Conservation (phyloP, 1,140 invertebrate species). For the Argopecten irradians region DNA sequence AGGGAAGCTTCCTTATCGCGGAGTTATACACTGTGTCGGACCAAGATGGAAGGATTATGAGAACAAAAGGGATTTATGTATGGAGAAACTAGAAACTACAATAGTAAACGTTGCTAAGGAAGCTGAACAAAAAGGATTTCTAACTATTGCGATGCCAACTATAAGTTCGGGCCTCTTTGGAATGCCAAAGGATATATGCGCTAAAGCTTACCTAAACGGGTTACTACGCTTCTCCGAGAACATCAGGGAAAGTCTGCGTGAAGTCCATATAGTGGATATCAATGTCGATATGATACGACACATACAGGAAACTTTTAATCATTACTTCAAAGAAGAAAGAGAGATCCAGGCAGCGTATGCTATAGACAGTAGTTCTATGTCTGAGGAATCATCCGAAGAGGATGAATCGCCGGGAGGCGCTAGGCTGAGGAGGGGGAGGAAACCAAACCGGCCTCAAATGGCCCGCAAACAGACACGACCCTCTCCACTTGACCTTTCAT, state of each 20-base stretch:
- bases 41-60: constrained; percentile 45
- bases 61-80: constrained; percentile 27
- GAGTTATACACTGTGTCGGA: constrained; percentile 56
- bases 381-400: no score
- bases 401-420: background rate
- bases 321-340: no score
- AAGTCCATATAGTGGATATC: no score
- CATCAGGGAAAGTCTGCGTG: no score
- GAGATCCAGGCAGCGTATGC: no score
- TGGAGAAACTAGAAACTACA: constrained; percentile 42
- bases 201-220: no score
- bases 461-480: no score
- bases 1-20: constrained; percentile 48
- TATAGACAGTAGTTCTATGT: no score
- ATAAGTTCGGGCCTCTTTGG: constrained; percentile 46
- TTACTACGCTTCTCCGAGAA: no score
- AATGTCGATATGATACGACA: no score
- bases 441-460: background rate
- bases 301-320: no score
- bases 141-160: constrained; percentile 42
- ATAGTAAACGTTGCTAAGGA: constrained; percentile 37
- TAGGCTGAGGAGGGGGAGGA: background rate
- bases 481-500: background rate
- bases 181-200: no score
- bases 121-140: constrained; percentile 4